Percentiles rank a stretch among this genome's conserved stretches.
Evolutionary conservation across 1,140 invertebrate species (phyloP).

Genomic region (Aphis gossypii): DNA sequence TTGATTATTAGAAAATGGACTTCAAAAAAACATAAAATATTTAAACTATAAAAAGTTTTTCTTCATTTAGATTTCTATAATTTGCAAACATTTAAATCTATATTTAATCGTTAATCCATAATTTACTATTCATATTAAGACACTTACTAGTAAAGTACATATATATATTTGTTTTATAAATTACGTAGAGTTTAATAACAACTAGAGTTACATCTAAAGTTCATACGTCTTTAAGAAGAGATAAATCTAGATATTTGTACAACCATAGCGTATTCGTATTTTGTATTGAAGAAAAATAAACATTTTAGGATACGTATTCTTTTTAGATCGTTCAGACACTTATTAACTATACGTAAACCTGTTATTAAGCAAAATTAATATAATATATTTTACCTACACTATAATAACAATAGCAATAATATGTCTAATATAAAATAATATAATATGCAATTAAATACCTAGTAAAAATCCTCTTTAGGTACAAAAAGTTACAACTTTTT

Average conservation of each 20-base stretch:
- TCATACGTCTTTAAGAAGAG: background rate
- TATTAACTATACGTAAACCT: background rate
- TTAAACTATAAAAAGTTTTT: background rate
- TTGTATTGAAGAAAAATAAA: background rate
- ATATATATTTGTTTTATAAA: background rate
- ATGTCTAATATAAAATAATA: background rate
- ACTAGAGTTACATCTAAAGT: too few relatives aligned
- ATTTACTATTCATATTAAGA: background rate
- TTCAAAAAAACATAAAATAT: background rate
- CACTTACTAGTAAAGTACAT: background rate
- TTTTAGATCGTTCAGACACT: background rate
- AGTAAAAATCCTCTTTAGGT: background rate
- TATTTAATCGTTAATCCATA: background rate
- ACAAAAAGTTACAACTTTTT: background rate
- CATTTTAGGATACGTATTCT: background rate
- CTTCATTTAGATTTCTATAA: background rate
- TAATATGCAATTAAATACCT: background rate
- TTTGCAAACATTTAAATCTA: background rate
- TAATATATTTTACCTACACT: background rate
- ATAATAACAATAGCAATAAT: background rate
- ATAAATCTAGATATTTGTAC: background rate
- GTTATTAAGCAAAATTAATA: background rate
- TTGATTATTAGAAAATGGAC: background rate
- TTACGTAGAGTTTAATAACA: background rate
- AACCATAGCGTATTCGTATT: background rate